phyloP scores from a whole-genome alignment of 2,113 vertebrate genomes.

The Falco punctatus region DNA sequence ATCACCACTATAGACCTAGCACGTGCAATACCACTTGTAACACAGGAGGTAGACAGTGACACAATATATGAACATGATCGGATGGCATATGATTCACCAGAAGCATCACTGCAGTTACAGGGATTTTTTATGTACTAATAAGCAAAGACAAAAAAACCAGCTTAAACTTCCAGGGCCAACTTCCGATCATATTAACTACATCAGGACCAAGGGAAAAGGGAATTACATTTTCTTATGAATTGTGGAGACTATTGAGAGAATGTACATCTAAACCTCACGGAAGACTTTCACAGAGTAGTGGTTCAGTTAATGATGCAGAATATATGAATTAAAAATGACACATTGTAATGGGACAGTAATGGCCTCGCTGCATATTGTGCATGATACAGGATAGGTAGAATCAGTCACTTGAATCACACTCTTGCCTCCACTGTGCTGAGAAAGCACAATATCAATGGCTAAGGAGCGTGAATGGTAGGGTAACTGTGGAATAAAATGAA shows the following conservation, averaged over 20 bases:
- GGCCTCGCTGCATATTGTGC: background rate
- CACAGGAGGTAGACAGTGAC: background rate
- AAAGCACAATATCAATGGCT: background rate
- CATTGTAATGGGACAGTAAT: background rate
- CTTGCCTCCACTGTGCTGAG: background rate
- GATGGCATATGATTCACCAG: background rate
- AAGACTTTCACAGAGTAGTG: background rate
- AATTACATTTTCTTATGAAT: background rate
- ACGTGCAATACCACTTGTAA: background rate
- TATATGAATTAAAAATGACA: background rate
- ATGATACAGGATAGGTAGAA: background rate
- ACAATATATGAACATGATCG: background rate
- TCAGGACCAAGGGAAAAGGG: background rate
- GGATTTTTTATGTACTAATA: background rate
- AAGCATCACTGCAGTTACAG: rapidly evolving
- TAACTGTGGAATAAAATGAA: background rate
- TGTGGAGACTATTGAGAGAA: background rate
- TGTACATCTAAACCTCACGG: background rate
- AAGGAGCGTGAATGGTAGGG: background rate
- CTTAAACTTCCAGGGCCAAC: background rate
- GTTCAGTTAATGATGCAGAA: background rate
- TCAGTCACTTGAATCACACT: background rate
- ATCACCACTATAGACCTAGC: background rate
- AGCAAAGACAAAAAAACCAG: background rate
- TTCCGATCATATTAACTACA: background rate